Evolutionary conservation across 92 coral and sea anemone species (phyloP), one percentile per base, ranked within the genome.

Genomic region (Virgularia gustaviana): DNA sequence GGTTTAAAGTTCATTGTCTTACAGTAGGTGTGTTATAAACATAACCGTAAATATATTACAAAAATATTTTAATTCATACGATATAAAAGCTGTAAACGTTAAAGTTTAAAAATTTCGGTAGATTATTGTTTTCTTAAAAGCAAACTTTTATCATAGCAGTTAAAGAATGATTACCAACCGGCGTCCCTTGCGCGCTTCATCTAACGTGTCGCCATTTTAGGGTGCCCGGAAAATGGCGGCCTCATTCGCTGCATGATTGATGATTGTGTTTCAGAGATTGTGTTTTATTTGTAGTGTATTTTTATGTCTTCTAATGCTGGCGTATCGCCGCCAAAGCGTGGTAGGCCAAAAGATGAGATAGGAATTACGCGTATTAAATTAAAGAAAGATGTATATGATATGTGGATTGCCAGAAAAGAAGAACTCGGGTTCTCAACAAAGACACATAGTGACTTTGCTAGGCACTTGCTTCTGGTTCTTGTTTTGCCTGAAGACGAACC

Each of bases 221-320:
- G 61, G 30, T 54, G 61, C 61, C 28, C 61, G 61, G 28, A 54
- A 54, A 54, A 54, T 54, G 61, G 61, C 61, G 30, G 29, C 31
- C 2, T 1, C 29, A 41, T 4, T 54, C 3, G 11, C 31, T 22
- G 31, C 23, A 8, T 54, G 2, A 23, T 22, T 13, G 25, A 8
- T 8, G 31, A 54, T 23, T 15, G 1, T 54, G 23, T 35, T 23
- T n/a, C 61, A 54, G 3, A 54, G 1, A 54, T n/a, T 54, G 23
- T 54, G 8, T 1, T 23, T 1, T 8, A 3, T 54, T 15, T 15
- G 23, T 2, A 9, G 29, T 41, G n/a, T n/a, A 23, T 2, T n/a
- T 10, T 23, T 10, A 8, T 3, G 13, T 4, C 29, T 6, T 54
- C 61, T 23, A 23, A 15, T 15, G 15, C 61, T 13, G 61, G 61